These are phyloP conservation scores for Orchesella cincta DNA, from an alignment of 1,140 invertebrate species.

Conservation along the genomic window DNA sequence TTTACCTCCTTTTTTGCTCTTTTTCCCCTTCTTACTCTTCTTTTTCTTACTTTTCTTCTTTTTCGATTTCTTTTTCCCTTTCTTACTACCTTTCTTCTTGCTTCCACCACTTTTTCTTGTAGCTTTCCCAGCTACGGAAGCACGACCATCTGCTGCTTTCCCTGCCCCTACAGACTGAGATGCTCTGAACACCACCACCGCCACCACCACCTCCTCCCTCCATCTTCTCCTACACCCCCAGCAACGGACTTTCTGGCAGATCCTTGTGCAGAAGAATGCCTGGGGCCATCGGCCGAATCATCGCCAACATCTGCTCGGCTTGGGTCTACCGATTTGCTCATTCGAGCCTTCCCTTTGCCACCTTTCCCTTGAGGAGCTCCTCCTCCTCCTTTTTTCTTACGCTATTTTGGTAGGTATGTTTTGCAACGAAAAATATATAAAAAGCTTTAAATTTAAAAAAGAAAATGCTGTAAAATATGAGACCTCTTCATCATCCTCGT, in stretches of 20 bases:
- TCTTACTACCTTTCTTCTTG: background rate
- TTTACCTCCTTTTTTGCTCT: constrained; percentile 3
- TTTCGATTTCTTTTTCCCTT: background rate
- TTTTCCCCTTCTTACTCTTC: constrained; percentile 10
- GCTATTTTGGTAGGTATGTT: no score
- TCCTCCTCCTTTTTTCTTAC: background rate
- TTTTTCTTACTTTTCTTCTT: background rate
- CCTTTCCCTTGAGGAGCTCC: background rate
- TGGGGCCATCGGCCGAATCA: no score
- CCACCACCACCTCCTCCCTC: background rate
- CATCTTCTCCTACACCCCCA: no score
- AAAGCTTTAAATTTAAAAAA: background rate
- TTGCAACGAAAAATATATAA: background rate
- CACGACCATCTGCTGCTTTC: no score
- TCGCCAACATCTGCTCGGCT: no score
- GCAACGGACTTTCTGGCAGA: no score
- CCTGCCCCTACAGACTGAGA: no score
- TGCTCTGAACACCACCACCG: background rate
- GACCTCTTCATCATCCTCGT: background rate
- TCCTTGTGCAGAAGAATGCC: no score
- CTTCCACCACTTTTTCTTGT: background rate
- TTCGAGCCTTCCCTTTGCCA: background rate
- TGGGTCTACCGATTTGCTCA: no score
- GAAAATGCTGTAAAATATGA: background rate
- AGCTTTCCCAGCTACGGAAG: no score